phyloP scores from a whole-genome alignment of 2,888 invertebrate genomes.

The Drosophila nr. medialis region DNA sequence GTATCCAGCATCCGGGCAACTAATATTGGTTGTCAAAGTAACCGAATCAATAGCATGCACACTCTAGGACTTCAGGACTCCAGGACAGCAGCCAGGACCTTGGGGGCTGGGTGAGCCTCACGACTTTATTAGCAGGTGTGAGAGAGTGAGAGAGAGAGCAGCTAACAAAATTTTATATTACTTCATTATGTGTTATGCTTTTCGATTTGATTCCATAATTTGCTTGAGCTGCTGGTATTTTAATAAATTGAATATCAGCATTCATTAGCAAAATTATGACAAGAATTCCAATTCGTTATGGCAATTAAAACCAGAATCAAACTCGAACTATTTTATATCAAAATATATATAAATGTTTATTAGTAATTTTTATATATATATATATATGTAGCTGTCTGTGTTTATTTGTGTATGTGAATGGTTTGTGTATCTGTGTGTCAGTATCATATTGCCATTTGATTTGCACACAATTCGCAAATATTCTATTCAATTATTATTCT shows the following conservation, averaged over 20 bases:
- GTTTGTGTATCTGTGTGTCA: constrained; percentile 12
- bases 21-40: constrained; percentile 72
- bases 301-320: constrained; percentile 55
- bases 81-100: not conserved
- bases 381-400: constrained; percentile 15
- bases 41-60: constrained; percentile 66
- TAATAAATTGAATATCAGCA: constrained; percentile 61
- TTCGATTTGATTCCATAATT: constrained; percentile 71
- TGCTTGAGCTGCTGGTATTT: constrained; percentile 43
- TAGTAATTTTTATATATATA: constrained; percentile 57
- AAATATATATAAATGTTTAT: constrained; percentile 75
- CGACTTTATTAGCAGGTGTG: constrained; percentile 65
- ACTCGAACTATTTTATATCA: constrained; percentile 62
- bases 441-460: constrained; percentile 28
- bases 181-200: constrained; percentile 67
- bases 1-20: constrained; percentile 39
- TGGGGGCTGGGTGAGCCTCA: constrained; percentile 2
- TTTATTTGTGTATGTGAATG: constrained; percentile 5
- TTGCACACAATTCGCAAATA: constrained; percentile 49
- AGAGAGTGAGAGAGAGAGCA: constrained; percentile 22
- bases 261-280: constrained; percentile 54
- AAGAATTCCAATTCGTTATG: constrained; percentile 11
- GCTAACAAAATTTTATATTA: constrained; percentile 65
- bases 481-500: constrained; percentile 33
- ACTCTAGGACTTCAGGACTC: constrained; percentile 10